Conservation (phyloP, 2,797 vertebrate species). For the Sparidentex hasta region DNA sequence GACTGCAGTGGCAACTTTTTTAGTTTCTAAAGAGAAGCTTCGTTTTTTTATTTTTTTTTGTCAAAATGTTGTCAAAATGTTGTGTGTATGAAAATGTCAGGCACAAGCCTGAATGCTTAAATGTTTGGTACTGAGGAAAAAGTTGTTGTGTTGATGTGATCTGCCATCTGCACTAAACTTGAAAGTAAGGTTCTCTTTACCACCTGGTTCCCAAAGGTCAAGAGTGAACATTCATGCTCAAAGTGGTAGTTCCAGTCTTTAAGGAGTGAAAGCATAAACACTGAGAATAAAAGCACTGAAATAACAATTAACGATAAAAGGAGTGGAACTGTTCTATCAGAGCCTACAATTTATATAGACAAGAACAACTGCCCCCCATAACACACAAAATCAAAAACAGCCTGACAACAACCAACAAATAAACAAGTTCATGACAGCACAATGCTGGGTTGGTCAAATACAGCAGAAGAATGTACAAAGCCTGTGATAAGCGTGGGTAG, state of each 20-base stretch:
- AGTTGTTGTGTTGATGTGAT: not conserved
- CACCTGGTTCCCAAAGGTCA: constrained; percentile 10
- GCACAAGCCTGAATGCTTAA: not conserved
- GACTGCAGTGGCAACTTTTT: not conserved
- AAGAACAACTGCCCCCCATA: too few relatives aligned
- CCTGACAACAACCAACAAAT: too few relatives aligned
- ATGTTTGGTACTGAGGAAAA: not conserved
- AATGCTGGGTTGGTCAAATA: not conserved
- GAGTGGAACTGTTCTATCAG: too few relatives aligned
- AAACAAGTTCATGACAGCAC: too few relatives aligned
- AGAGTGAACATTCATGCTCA: not conserved
- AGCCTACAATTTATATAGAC: too few relatives aligned
- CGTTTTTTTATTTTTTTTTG: constrained; percentile 1
- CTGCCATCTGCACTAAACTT: not conserved
- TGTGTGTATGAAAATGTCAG: not conserved
- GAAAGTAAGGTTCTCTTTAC: not conserved
- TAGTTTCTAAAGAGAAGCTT: not conserved
- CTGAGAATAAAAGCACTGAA: too few relatives aligned
- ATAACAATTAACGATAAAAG: too few relatives aligned
- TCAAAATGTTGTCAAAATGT: not conserved
- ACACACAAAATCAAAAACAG: too few relatives aligned
- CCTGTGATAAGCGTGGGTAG: too few relatives aligned
- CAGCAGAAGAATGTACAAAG: not conserved
- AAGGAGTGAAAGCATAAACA: not conserved
- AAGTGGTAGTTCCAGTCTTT: not conserved